Conservation (phyloP, 1,140 invertebrate species). For the Drosophila leontia region DNA sequence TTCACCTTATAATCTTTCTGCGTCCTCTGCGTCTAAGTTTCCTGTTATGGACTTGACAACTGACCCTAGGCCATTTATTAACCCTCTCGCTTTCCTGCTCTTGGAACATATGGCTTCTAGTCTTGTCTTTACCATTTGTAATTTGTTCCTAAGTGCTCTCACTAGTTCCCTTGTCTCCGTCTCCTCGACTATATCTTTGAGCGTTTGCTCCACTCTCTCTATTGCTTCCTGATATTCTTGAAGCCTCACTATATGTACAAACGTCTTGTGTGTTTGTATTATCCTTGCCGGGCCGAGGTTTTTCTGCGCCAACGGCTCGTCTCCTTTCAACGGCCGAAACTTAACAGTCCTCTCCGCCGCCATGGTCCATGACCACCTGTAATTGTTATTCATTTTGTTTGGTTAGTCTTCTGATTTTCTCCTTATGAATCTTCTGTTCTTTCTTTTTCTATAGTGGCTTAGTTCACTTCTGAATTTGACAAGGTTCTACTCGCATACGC, state of each 20-base stretch:
- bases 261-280: neutral
- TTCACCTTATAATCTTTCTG: slow-evolving; percentile 8
- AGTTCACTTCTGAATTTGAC: too few species aligned
- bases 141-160: neutral
- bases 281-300: neutral
- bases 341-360: neutral
- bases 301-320: neutral
- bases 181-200: neutral
- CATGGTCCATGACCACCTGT: neutral
- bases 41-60: neutral
- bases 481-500: neutral
- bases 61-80: slow-evolving; percentile 4
- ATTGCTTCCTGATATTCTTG: neutral
- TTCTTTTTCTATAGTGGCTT: neutral
- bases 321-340: neutral
- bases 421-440: neutral
- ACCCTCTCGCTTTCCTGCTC: neutral
- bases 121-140: slow-evolving; percentile 4
- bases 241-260: neutral
- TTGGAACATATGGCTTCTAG: neutral
- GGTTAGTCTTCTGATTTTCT: neutral
- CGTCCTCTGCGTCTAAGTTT: slow-evolving; percentile 1
- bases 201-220: neutral
- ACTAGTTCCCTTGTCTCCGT: neutral
- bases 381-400: neutral